Conservation (phyloP, 2,888 invertebrate species). For the Pseudolycoriella hygida region DNA sequence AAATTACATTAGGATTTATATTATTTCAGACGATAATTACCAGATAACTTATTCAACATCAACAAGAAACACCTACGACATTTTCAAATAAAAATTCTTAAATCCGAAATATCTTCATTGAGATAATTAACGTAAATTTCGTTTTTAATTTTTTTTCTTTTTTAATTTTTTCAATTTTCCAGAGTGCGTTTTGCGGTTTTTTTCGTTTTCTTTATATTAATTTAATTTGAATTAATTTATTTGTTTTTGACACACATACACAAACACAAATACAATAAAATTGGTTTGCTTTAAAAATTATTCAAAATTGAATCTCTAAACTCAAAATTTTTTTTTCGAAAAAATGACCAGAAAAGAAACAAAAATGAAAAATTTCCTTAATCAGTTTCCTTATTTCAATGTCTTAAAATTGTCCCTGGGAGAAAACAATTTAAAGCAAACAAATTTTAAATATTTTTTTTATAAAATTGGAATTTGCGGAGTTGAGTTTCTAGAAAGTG, state of each 20-base stretch:
- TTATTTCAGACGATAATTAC: constrained; percentile 1
- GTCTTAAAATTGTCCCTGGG: too few species aligned
- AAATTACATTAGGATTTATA: constrained; percentile 1
- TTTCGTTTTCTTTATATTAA: background rate
- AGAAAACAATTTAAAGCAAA: background rate
- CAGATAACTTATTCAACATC: background rate
- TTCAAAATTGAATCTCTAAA: background rate
- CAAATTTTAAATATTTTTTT: background rate
- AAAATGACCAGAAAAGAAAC: too few species aligned
- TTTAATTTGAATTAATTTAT: background rate
- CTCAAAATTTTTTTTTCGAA: background rate
- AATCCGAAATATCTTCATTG: background rate
- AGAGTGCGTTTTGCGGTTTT: constrained; percentile 1
- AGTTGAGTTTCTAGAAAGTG: constrained; percentile 1
- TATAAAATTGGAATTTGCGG: background rate
- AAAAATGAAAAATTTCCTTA: too few species aligned
- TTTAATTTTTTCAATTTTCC: background rate
- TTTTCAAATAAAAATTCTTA: background rate
- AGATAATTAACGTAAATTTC: background rate
- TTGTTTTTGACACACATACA: background rate
- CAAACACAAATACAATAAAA: background rate
- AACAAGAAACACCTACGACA: constrained; percentile 1
- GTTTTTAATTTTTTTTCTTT: background rate
- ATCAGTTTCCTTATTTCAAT: too few species aligned
- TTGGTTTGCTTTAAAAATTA: background rate